Conservation (phyloP, 2,888 invertebrate species). For the Agrochola litura region DNA sequence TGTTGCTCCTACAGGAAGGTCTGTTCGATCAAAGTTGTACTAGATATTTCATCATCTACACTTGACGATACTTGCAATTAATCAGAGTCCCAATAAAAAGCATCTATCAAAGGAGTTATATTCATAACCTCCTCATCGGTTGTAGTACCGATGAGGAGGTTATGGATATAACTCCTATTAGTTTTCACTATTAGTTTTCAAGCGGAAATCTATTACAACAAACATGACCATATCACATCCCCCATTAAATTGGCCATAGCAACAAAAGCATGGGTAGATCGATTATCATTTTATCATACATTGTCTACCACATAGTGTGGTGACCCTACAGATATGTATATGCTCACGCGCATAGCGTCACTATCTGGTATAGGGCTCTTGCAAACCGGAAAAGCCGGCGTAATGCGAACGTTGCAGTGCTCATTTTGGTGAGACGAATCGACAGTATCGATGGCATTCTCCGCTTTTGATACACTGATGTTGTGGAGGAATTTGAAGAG, state of each 20-base stretch:
- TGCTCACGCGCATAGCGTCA: conserved; percentile 33
- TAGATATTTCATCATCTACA: neutral
- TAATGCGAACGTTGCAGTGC: conserved; percentile 58
- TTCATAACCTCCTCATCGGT: neutral
- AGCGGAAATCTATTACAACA: neutral
- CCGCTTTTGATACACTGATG: conserved; percentile 24
- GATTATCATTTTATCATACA: conserved; percentile 44
- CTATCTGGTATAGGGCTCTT: conserved; percentile 45
- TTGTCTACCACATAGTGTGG: conserved; percentile 33
- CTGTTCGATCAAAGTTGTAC: neutral
- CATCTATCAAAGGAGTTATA: neutral
- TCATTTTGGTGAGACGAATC: conserved; percentile 66
- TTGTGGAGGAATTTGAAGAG: conserved; percentile 25
- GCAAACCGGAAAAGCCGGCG: conserved; percentile 66
- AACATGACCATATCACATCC: neutral
- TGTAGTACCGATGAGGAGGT: too few species aligned
- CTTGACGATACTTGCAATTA: neutral
- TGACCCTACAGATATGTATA: conserved; percentile 33
- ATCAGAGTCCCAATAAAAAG: neutral
- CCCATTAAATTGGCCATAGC: conserved; percentile 17
- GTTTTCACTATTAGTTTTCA: neutral
- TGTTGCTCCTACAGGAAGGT: neutral
- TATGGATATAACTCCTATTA: too few species aligned
- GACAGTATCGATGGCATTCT: conserved; percentile 47
- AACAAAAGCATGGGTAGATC: conserved; percentile 28